Evolutionary conservation across 2,888 invertebrate genomes (phyloP).

Genomic region (Mythimna impura): DNA sequence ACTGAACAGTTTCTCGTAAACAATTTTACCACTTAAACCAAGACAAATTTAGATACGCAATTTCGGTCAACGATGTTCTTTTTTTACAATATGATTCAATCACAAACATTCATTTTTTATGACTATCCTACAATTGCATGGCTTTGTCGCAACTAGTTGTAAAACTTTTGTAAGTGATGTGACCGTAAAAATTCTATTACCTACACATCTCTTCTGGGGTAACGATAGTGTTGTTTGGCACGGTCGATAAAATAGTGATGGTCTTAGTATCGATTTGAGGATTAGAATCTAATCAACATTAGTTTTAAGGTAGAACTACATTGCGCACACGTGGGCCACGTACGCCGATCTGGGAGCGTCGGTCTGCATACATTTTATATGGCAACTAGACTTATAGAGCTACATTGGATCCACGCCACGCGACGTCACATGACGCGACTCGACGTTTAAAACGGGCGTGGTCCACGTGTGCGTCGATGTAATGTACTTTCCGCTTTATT

Average conservation of each 20-base stretch:
- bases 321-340: no score
- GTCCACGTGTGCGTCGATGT: no score
- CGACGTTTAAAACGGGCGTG: no score
- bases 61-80: slow-evolving; percentile 13
- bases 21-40: slow-evolving; percentile 12
- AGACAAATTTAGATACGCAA: slow-evolving; percentile 18
- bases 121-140: slow-evolving; percentile 38
- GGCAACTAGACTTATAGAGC: no score
- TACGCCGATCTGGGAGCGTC: no score
- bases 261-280: slow-evolving; percentile 1
- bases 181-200: slow-evolving; percentile 54
- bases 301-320: neutral
- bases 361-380: no score
- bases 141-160: slow-evolving; percentile 44
- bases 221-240: slow-evolving; percentile 37
- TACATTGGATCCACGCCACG: no score
- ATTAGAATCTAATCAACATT: neutral
- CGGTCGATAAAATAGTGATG: slow-evolving; percentile 29
- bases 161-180: slow-evolving; percentile 47
- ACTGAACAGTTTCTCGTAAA: slow-evolving; percentile 1
- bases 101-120: slow-evolving; percentile 46
- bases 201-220: slow-evolving; percentile 25
- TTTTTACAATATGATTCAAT: slow-evolving; percentile 54
- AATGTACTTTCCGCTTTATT: no score
- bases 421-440: no score